A percentile compares a stretch with the other conserved stretches of the same genome.
Evolutionary conservation across 1,140 invertebrate species (phyloP).

Genomic region (Arctopsyche grandis): DNA sequence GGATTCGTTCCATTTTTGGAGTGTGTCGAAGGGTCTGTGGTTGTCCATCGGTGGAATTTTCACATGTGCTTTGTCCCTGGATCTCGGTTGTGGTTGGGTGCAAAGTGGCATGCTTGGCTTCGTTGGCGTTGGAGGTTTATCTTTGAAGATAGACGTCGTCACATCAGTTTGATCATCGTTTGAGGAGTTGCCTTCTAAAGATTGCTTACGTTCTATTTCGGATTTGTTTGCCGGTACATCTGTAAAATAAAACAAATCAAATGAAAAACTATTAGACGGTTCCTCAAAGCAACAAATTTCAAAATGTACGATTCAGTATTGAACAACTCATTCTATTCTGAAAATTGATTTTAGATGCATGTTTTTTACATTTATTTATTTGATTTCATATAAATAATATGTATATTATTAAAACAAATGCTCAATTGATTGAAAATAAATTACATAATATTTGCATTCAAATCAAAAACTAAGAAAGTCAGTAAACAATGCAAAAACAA

Average conservation of each 20-base stretch:
- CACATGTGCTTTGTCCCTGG: not conserved
- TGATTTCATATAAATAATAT: no score
- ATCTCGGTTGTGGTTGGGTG: not conserved
- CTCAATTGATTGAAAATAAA: no score
- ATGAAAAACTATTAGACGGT: not conserved
- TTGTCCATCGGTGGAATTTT: not conserved
- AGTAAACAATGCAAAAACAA: no score
- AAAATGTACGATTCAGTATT: no score
- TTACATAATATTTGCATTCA: no score
- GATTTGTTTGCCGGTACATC: not conserved
- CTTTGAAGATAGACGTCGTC: not conserved
- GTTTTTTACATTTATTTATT: no score
- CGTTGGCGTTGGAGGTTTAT: constrained; percentile 14
- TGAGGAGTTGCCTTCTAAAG: not conserved
- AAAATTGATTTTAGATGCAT: no score
- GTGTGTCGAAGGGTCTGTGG: constrained; percentile 45
- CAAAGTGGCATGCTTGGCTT: not conserved
- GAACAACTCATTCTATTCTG: no score
- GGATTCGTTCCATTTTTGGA: constrained; percentile 52
- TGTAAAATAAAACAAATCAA: not conserved
- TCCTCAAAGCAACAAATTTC: not conserved
- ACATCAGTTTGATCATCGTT: constrained; percentile 14
- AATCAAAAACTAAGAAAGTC: no score
- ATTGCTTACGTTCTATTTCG: not conserved
- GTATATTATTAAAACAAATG: no score